Evolutionary conservation across 1,140 invertebrate genomes (phyloP).

Genomic region (Idris sp.): DNA sequence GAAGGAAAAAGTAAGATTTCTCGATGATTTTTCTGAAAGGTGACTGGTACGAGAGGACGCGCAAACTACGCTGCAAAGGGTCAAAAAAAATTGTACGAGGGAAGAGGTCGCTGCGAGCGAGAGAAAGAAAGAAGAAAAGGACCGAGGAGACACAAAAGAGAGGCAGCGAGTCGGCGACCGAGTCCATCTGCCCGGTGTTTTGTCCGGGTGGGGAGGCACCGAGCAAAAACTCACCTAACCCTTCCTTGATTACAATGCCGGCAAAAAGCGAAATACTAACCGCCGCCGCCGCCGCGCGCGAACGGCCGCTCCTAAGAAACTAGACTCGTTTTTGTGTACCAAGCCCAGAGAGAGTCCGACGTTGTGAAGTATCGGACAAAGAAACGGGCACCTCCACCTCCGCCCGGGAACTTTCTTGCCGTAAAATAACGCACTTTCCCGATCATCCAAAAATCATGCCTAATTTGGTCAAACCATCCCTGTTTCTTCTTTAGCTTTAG

Average conservation of each 20-base stretch:
- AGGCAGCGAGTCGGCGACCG: conserved; percentile 69
- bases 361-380: conserved; percentile 75
- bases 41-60: conserved; percentile 62
- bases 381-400: conserved; percentile 64
- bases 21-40: conserved; percentile 64
- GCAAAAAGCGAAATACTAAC: conserved; percentile 80
- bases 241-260: conserved; percentile 79
- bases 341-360: conserved; percentile 56
- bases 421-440: conserved; percentile 34
- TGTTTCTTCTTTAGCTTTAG: too few relatives aligned
- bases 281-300: conserved; percentile 68
- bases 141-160: conserved; percentile 38
- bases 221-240: conserved; percentile 79
- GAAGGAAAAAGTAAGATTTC: conserved; percentile 62
- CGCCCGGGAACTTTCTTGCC: conserved; percentile 41
- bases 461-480: conserved; percentile 59
- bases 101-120: conserved; percentile 32
- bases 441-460: conserved; percentile 19
- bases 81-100: conserved; percentile 45
- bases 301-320: conserved; percentile 76
- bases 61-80: conserved; percentile 49
- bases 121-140: conserved; percentile 9
- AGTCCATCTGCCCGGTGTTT: conserved; percentile 79
- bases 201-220: conserved; percentile 69
- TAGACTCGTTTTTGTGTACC: conserved; percentile 78